A percentile compares a stretch with the other conserved stretches of the same genome.
Evolutionary conservation across 2,797 vertebrate genomes (phyloP).

Genomic region (Gymnoscopelus microlampas): DNA sequence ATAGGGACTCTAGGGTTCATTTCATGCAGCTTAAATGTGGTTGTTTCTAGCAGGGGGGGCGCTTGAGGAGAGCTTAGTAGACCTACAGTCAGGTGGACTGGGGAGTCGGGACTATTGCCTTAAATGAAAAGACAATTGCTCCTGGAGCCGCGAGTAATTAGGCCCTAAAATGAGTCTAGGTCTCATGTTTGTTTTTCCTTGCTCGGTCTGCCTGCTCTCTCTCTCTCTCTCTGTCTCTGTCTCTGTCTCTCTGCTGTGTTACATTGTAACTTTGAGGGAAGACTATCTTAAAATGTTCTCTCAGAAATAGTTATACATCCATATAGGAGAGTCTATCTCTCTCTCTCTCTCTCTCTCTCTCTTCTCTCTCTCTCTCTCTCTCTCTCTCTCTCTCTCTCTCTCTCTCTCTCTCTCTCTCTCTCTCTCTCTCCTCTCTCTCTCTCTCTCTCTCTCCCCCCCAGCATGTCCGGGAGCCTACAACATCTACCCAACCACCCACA

Average conservation of each 20-base stretch:
- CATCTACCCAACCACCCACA: slow-evolving; percentile 35
- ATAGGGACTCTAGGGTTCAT: too few relatives aligned
- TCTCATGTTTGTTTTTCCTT: slow-evolving; percentile 48
- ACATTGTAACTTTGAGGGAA: slow-evolving; percentile 2
- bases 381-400: not conserved
- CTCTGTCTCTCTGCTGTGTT: slow-evolving; percentile 26
- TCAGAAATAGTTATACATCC: too few relatives aligned
- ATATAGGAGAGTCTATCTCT: not conserved
- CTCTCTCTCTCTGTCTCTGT: slow-evolving; percentile 4
- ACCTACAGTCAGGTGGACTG: slow-evolving; percentile 32
- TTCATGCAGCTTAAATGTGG: too few relatives aligned
- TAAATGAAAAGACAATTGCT: slow-evolving; percentile 56
- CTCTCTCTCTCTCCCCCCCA: slow-evolving; percentile 13
- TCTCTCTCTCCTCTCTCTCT: not conserved
- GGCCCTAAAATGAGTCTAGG: slow-evolving; percentile 48
- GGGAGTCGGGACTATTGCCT: slow-evolving; percentile 40
- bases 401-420: slow-evolving; percentile 2
- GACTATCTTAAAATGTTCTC: too few relatives aligned
- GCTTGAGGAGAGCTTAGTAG: not conserved
- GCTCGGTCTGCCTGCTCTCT: slow-evolving; percentile 9
- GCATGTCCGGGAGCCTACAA: slow-evolving; percentile 32
- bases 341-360: not conserved
- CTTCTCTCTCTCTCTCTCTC: not conserved
- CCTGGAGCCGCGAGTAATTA: slow-evolving; percentile 48
- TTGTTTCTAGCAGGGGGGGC: too few relatives aligned